phyloP scores from a whole-genome alignment of 1,140 invertebrate species.

The Temnothorax curvispinosus region DNA sequence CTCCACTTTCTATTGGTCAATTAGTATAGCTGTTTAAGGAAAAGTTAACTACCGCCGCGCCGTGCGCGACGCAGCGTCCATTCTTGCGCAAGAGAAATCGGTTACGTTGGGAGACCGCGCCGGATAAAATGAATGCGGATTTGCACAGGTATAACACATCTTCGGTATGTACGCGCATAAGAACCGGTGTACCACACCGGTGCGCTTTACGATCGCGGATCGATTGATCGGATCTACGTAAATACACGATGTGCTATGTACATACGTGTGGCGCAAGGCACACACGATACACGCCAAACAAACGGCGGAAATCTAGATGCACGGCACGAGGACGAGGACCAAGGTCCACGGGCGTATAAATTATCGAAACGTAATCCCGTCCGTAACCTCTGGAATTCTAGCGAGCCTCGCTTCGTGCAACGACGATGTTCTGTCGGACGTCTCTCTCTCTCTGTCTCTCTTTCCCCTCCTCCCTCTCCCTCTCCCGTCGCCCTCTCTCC shows the following conservation, averaged over 20 bases:
- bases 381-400: slow-evolving; percentile 56
- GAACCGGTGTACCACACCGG: slow-evolving; percentile 25
- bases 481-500: background rate
- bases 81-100: slow-evolving; percentile 75
- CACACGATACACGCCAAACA: slow-evolving; percentile 25
- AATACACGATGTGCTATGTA: background rate
- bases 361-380: slow-evolving; percentile 63
- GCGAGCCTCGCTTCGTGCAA: slow-evolving; percentile 35
- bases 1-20: slow-evolving; percentile 78
- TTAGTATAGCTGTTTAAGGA: slow-evolving; percentile 79
- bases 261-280: background rate
- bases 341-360: slow-evolving; percentile 63
- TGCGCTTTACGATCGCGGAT: slow-evolving; percentile 49
- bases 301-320: slow-evolving; percentile 52
- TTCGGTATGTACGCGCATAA: slow-evolving; percentile 35
- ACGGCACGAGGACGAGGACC: slow-evolving; percentile 51
- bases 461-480: background rate
- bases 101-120: slow-evolving; percentile 28
- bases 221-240: slow-evolving; percentile 41
- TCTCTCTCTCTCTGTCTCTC: slow-evolving; percentile 5
- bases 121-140: slow-evolving; percentile 53
- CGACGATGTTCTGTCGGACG: slow-evolving; percentile 50
- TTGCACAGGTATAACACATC: slow-evolving; percentile 46
- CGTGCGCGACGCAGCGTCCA: slow-evolving; percentile 26
- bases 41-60: slow-evolving; percentile 43